phyloP scores from a whole-genome alignment of 2,797 vertebrate species.

The Pteronotus mesoamericanus region DNA sequence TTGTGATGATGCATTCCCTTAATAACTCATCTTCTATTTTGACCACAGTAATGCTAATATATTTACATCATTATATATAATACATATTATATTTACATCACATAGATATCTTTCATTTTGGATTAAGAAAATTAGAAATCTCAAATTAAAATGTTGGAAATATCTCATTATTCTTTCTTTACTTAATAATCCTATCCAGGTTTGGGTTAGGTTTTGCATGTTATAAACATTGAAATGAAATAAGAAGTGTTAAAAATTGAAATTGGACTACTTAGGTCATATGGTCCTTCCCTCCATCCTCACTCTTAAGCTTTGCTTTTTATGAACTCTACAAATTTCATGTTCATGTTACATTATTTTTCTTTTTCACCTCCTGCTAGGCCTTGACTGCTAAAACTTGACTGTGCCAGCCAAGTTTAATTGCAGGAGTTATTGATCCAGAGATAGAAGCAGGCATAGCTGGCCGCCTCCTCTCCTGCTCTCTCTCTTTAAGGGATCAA shows the following conservation, averaged over 20 bases:
- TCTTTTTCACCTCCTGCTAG: neutral
- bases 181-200: neutral
- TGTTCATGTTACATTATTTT: neutral
- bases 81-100: conserved; percentile 21
- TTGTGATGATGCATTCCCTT: conserved; percentile 17
- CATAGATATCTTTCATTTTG: neutral
- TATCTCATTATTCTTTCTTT: conserved; percentile 44
- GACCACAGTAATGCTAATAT: conserved; percentile 33
- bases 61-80: neutral
- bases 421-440: neutral
- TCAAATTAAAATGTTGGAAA: neutral
- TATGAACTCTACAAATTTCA: neutral
- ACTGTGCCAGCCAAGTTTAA: neutral
- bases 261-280: neutral
- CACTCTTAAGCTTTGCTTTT: neutral
- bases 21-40: conserved; percentile 47
- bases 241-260: neutral
- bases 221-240: neutral
- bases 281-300: neutral
- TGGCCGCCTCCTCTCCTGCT: neutral
- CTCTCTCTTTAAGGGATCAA: neutral
- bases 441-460: neutral
- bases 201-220: neutral
- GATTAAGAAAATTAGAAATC: conserved; percentile 20
- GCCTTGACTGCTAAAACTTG: neutral